phyloP scores from a whole-genome alignment of 2,888 invertebrate genomes.

The Scaptomyza tumidula region DNA sequence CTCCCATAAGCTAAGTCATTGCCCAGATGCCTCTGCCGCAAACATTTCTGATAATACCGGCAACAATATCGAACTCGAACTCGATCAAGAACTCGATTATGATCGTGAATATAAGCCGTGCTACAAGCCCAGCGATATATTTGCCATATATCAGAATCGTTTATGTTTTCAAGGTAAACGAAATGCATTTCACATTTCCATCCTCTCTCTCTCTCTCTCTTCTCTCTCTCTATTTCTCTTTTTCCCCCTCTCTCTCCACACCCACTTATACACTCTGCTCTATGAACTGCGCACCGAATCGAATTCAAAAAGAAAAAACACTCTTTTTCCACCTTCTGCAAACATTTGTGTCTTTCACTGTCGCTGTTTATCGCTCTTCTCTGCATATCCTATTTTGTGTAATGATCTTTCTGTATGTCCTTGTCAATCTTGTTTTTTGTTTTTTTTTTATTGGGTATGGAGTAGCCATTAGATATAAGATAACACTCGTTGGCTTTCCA shows the following conservation, averaged over 20 bases:
- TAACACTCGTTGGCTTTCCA: conserved; percentile 34
- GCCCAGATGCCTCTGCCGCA: conserved; percentile 53
- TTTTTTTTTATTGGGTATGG: conserved; percentile 34
- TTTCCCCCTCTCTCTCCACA: not conserved
- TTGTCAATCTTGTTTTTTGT: not conserved
- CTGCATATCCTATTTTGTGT: conserved; percentile 5
- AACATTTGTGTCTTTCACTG: conserved; percentile 29
- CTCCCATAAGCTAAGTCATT: conserved; percentile 68
- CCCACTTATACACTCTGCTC: conserved; percentile 1
- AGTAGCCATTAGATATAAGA: conserved; percentile 2
- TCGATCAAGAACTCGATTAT: conserved; percentile 17
- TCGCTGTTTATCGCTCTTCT: conserved; percentile 21
- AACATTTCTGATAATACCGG: conserved; percentile 62
- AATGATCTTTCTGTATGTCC: conserved; percentile 2
- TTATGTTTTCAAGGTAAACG: conserved; percentile 82
- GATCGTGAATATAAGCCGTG: conserved; percentile 75
- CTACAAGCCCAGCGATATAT: conserved; percentile 82
- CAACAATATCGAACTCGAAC: conserved; percentile 46
- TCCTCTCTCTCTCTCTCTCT: not conserved
- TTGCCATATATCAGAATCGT: conserved; percentile 82
- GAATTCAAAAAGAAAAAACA: not conserved
- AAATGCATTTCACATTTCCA: conserved; percentile 54
- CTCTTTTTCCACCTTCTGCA: conserved; percentile 13
- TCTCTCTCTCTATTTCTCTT: not conserved
- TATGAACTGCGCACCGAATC: conserved; percentile 27